phyloP scores from a whole-genome alignment of 2,888 invertebrate genomes.

The Magallana nippona region DNA sequence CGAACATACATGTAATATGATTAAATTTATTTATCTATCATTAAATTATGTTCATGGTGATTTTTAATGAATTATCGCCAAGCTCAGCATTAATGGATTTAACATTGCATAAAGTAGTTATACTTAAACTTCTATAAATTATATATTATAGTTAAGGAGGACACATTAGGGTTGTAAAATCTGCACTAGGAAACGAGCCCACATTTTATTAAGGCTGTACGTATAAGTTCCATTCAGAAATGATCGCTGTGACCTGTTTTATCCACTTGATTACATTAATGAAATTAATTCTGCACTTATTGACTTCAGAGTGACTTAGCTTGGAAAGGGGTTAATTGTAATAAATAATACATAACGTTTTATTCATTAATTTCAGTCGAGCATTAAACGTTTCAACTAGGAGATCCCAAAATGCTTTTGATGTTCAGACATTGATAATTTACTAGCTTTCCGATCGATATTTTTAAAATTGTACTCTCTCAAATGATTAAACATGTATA shows the following conservation, averaged over 20 bases:
- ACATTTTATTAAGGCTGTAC: neutral
- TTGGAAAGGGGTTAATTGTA: constrained; percentile 18
- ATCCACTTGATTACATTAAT: neutral
- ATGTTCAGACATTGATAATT: neutral
- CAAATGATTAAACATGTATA: too few species aligned
- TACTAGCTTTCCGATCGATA: too few species aligned
- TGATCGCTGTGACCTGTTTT: neutral
- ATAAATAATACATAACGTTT: constrained; percentile 3
- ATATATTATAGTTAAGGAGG: too few species aligned
- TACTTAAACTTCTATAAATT: too few species aligned
- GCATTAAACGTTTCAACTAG: neutral
- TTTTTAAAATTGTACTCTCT: too few species aligned
- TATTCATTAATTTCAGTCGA: constrained; percentile 23
- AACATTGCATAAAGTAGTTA: too few species aligned
- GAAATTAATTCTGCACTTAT: neutral
- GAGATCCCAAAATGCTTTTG: neutral
- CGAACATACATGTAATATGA: too few species aligned
- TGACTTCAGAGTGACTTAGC: neutral
- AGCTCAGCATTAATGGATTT: too few species aligned
- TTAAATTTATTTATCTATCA: too few species aligned
- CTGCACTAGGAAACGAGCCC: too few species aligned
- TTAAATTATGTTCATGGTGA: too few species aligned
- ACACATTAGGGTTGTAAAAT: neutral
- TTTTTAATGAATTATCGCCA: too few species aligned
- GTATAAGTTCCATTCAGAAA: constrained; percentile 2